Base-by-base conservation (phyloP, 2,113 vertebrate genomes). In the Agelaius phoeniceus region DNA sequence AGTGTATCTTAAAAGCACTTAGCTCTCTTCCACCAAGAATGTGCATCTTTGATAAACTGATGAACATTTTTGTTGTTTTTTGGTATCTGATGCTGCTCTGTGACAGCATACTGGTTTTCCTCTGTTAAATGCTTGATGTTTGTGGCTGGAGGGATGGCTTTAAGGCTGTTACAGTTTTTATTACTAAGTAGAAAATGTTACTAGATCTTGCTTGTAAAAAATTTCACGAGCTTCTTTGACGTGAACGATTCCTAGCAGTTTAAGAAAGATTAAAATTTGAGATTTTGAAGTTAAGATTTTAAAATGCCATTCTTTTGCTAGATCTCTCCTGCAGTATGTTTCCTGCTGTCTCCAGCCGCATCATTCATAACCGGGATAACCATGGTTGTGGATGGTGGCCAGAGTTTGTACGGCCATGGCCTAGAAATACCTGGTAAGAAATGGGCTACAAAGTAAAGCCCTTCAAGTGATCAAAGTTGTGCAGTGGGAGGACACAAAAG, bases 261-360 rank as follows among this genome's bases (percentile, higher is more conserved):
- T 82, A 78, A 77, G 21, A 89, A 55, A 65, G 23, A 78, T 63
- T 80, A 16, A 84, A 89, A 39, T 69, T 35, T 62, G 11, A 62
- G 17, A 39, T 62, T 62, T 62, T 61, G 26, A 61, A 61, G 27
- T 37, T 27, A 39, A 13, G 58, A 18, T 61, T 37, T 37, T 39
- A 9, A 62, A 28, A 39, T 39, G 69, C 84, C 67, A 30, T 91
- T 74, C 58, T 85, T 80, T 58, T 74, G 59, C 89, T 94, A 99
- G 99, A 88, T 99, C 55, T 99, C 99, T 13, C 94, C 99, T 18
- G 72, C 98, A 8, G 99, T 99, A 18, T 99, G 99, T 95, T 99
- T 99, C 96, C 97, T 99, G 69, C 98, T 99, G 1, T 99, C 99
- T 87, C 99, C 99, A 31, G 98, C 97, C 46, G 98, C 99, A 48